Evolutionary conservation across 2,113 vertebrate species (phyloP), one percentile per base, ranked within the genome.

Genomic region (Gobius niger): DNA sequence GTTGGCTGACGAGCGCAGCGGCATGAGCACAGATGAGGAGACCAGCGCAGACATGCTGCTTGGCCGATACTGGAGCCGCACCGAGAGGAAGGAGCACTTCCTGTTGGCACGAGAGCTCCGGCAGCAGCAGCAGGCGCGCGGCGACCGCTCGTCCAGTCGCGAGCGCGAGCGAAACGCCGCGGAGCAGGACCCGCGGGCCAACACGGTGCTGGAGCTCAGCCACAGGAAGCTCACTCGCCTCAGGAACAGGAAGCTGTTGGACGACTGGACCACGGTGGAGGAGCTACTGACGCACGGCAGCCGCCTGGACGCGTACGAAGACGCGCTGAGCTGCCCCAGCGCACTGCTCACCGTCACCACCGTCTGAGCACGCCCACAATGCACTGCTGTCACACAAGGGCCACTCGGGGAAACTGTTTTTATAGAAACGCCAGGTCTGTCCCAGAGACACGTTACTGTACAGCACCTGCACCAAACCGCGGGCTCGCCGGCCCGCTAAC

Each of bases 251-350:
- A 93, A 93, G 89, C 65, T 91, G 78, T 75, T 93, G 71, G 93
- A 94, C 60, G 92, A 93, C 81, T 94, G 92, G 93, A 93, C 91
- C 5, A 94, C 93, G 1, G 92, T 94, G 47, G 89, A 93, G 84
- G 92, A 93, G 82, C 91, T 93, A 65, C 88, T 93, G 73, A 87
- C 89, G 70, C 91, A 93, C 1, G 80, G 93, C 16, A 93, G 79
- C 40, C 81, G 89, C 63, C 72, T 89, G 2, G 73, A 85, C 46
- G 82, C 80, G 57, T 76, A 87, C 5, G 89, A 88, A 7, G 61
- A 84, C 51, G 67, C 83, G 51, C 53, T 86, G 14, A 59, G 11
- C 44, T 85, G 90, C 69, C 81, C 90, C 49, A 88, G 91, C 65
- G 93, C 92, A 8, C 82, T 92, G 78, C 81, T 93, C 47, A 93